Evolutionary conservation across 1,140 invertebrate species (phyloP), one percentile per base, ranked within the genome.

Genomic region (Polypedilum vanderplanki): DNA sequence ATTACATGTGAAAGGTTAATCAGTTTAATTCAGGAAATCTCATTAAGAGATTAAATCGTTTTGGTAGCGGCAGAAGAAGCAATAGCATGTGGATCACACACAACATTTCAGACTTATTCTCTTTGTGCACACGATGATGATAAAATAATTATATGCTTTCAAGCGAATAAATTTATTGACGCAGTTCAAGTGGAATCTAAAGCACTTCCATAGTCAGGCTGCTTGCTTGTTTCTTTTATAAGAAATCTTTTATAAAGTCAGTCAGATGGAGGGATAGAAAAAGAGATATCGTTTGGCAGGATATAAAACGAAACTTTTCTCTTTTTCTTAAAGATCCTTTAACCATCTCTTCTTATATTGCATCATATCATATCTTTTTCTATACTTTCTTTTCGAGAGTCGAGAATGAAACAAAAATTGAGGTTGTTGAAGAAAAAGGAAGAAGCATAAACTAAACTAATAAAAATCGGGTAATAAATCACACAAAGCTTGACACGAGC

Each of bases 401-500:
- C n/a, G n/a, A n/a, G n/a, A n/a, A n/a, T n/a, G n/a, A 67, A 67
- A 67, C 7, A 18, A 67, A 67, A 7, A 46, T 46, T 46, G 41
- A 46, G 41, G 9, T n/a, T 3, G 64, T 17, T 67, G n/a, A 18
- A 18, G 18, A 67, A 67, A 17, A 67, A 20, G 18, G 18, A 67
- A 46, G 41, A 46, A 46, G 41, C 41, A 7, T 17, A 17, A 67
- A 67, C 18, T 18, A 17, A 18, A 67, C 64, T 67, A 67, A 67
- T 17, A 67, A 67, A 67, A 67, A 18, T 20, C 18, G 3, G 64
- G n/a, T 17, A 67, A 67, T 67, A 67, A 67, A 67, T 67, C 64
- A 67, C 64, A 67, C 7, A 67, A 67, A 67, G 18, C 64, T 67
- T 67, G 64, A 67, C 64, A 67, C 64, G 64, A 67, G 64, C 64